Conservation (phyloP, 2,888 invertebrate genomes). For the Exocentrus adspersus region DNA sequence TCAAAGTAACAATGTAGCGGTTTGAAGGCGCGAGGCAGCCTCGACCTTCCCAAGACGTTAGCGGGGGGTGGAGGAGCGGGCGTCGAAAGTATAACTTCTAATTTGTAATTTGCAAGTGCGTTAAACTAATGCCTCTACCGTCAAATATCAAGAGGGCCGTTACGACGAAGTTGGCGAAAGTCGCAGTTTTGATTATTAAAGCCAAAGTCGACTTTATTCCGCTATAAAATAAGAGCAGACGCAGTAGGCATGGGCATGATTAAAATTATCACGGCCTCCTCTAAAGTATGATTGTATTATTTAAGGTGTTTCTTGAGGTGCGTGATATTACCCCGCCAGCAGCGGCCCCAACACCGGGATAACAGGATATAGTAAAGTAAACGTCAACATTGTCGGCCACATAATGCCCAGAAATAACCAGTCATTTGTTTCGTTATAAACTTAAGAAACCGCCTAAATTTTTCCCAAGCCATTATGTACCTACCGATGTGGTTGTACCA, state of each 20-base stretch:
- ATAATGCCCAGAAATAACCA: too few species aligned
- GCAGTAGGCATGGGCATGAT: constrained; percentile 53
- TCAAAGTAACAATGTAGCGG: constrained; percentile 61
- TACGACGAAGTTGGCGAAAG: constrained; percentile 61
- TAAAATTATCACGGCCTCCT: constrained; percentile 61
- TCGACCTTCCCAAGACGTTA: constrained; percentile 34
- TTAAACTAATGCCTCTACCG: constrained; percentile 60
- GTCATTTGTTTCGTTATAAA: too few species aligned
- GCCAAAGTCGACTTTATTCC: constrained; percentile 54
- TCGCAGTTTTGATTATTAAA: constrained; percentile 62
- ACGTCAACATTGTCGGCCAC: too few species aligned
- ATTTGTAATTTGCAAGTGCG: constrained; percentile 63
- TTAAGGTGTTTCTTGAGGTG: constrained; percentile 58
- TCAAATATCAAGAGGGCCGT: constrained; percentile 60
- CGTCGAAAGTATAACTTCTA: constrained; percentile 62
- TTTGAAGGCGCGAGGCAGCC: constrained; percentile 48
- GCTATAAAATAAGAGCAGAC: constrained; percentile 51
- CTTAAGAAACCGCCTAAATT: too few species aligned
- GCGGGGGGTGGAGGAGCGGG: constrained; percentile 48
- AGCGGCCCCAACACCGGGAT: constrained; percentile 1
- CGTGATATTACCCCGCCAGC: constrained; percentile 39
- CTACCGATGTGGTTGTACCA: too few species aligned
- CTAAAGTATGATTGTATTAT: constrained; percentile 62
- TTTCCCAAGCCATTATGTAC: too few species aligned
- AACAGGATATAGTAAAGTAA: too few species aligned